Conservation (phyloP, 2,797 vertebrate species). For the Ceryle rudis region DNA sequence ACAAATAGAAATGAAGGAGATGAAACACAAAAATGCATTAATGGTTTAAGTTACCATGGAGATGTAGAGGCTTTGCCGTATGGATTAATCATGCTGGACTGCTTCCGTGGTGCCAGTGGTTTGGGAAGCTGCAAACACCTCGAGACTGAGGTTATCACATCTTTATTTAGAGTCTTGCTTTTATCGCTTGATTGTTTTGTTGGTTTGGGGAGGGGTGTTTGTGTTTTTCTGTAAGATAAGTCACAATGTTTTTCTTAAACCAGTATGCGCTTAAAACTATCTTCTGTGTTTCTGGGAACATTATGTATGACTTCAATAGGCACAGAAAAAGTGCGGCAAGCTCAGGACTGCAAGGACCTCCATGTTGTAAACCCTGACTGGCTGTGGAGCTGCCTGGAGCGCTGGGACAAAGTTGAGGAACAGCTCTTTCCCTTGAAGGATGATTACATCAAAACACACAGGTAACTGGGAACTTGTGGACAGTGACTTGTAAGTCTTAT, state of each 20-base stretch:
- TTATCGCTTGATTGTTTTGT: neutral
- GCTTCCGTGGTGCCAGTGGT: neutral
- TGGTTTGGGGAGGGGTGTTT: neutral
- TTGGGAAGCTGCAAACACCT: neutral
- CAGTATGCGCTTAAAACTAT: neutral
- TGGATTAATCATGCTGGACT: neutral
- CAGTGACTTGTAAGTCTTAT: neutral
- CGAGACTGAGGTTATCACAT: neutral
- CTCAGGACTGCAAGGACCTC: constrained; percentile 88
- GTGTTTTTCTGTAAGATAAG: neutral
- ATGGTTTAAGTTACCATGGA: neutral
- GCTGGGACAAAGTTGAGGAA: constrained; percentile 97
- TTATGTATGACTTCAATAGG: constrained; percentile 76
- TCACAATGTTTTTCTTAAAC: neutral
- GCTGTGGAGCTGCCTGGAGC: constrained; percentile 97
- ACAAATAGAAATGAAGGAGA: neutral
- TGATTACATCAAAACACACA: constrained; percentile 85
- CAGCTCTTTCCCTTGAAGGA: constrained; percentile 93
- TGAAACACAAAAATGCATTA: neutral
- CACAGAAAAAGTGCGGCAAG: constrained; percentile 97
- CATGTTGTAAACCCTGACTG: constrained; percentile 95
- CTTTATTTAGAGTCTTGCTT: neutral
- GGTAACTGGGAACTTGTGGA: constrained; percentile 70
- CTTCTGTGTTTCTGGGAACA: neutral
- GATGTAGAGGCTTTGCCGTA: neutral